Evolutionary conservation across 2,888 invertebrate species (phyloP), one percentile per base, ranked within the genome.

Genomic region (Nephrocerus scutellatus): DNA sequence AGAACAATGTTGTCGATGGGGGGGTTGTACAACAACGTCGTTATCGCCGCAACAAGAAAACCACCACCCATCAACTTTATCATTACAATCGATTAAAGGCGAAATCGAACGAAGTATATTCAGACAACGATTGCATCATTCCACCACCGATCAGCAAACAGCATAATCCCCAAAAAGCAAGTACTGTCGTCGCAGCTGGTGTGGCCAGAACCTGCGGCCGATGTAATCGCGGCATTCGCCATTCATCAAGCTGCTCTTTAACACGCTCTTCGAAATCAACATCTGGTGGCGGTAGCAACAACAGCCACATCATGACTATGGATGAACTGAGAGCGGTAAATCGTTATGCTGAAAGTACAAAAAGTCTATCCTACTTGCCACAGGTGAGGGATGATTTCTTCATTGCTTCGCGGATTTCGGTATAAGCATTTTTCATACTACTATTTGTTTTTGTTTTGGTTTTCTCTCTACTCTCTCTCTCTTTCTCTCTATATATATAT

Each of bases 271-370:
- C 81, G 2, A 74, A 77, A 41, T 66, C 68, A 56, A 76, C 77
- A 47, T 63, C 62, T 13, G 60, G 54, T 4, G 59, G 59, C 6
- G 56, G 56, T 38, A 60, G 56, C 49, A 52, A 52, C 45, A 36
- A 36, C 19, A 49, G 46, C 23, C 78, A 79, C 64, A 77, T 78
- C 68, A 81, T 82, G 79, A 87, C 87, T 10, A 70, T 88, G 57
- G 88, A 89, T 52, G 88, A 89, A 66, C 72, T 89, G 35, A 74
- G 86, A 48, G 87, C 84, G 46, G 84, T 89, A 55, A 89, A 90
- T 74, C 80, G 84, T 59, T 89, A 89, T 68, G 89, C 89, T 15
- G 90, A 90, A 72, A 89, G 88, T 70, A 90, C 89, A 44, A 85
- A 87, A 69, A 88, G 88, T 68, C 79, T 91, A 59, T 86, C 88